phyloP scores from a whole-genome alignment of 2,797 vertebrate species.

The Gambusia yucatana region DNA sequence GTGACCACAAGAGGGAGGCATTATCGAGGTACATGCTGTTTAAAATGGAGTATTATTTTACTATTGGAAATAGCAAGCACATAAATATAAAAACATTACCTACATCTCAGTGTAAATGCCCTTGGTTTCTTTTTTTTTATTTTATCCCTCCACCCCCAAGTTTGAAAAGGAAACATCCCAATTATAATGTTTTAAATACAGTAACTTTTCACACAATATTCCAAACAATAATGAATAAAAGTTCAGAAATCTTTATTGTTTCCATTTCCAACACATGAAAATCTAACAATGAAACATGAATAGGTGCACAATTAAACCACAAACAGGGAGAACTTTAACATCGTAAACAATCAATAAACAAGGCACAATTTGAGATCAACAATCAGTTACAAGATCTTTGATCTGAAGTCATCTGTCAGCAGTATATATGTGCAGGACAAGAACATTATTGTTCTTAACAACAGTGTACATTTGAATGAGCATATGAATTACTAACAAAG shows the following conservation, averaged over 20 bases:
- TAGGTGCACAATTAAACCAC: constrained; percentile 61
- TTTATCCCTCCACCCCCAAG: not conserved
- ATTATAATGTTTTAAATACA: not conserved
- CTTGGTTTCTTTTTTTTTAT: not conserved
- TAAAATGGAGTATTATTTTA: not conserved
- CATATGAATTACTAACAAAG: constrained; percentile 35
- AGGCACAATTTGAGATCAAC: constrained; percentile 81
- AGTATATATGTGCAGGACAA: constrained; percentile 47
- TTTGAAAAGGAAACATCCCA: not conserved
- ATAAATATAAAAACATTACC: not conserved
- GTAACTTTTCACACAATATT: not conserved
- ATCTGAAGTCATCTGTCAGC: constrained; percentile 45
- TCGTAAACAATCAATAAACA: constrained; percentile 78
- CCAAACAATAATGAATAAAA: constrained; percentile 25
- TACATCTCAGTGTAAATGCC: not conserved
- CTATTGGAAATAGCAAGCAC: not conserved
- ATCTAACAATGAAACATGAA: constrained; percentile 68
- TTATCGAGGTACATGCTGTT: constrained; percentile 1
- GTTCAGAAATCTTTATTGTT: constrained; percentile 58
- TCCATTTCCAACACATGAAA: constrained; percentile 59
- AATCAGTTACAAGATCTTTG: constrained; percentile 70
- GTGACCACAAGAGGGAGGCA: constrained; percentile 63
- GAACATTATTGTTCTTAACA: constrained; percentile 17
- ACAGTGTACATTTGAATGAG: constrained; percentile 54
- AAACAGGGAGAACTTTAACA: constrained; percentile 68